These are phyloP conservation scores for Cetoscarus ocellatus DNA, from an alignment of 2,797 vertebrate species.

Conservation along the genomic window DNA sequence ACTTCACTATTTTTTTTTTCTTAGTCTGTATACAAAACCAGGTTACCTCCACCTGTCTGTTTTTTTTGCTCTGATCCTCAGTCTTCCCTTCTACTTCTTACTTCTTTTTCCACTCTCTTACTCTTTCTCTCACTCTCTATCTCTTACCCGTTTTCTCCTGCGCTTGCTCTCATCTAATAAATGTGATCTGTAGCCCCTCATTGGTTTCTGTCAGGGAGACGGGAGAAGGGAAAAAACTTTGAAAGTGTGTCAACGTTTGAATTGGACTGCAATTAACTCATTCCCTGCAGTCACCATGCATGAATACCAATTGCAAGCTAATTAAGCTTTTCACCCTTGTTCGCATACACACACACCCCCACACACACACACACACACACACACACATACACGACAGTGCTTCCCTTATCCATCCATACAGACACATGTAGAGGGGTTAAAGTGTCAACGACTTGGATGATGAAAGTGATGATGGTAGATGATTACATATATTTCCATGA, in stretches of 20 bases:
- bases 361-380: constrained; percentile 54
- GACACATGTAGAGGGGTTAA: constrained; percentile 81
- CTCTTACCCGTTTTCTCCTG: constrained; percentile 49
- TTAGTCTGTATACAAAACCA: constrained; percentile 12
- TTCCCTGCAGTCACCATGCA: constrained; percentile 85
- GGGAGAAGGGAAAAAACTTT: constrained; percentile 77
- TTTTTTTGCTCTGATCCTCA: constrained; percentile 8
- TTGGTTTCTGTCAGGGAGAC: constrained; percentile 77
- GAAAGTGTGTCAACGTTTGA: constrained; percentile 86
- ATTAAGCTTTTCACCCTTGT: constrained; percentile 80
- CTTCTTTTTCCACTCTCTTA: not conserved
- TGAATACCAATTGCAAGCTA: constrained; percentile 86
- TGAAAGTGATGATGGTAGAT: constrained; percentile 86
- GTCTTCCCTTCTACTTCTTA: constrained; percentile 6
- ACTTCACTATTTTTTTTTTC: not conserved
- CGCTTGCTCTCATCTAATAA: constrained; percentile 78
- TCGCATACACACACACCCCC: constrained; percentile 59
- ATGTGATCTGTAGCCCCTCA: constrained; percentile 80
- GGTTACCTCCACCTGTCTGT: constrained; percentile 28
- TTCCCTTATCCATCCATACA: constrained; percentile 80
- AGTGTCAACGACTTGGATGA: constrained; percentile 83
- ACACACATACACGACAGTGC: constrained; percentile 53
- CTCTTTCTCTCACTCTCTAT: constrained; percentile 6
- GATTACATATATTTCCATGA: constrained; percentile 79
- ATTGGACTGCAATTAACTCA: constrained; percentile 88